These are phyloP conservation scores for Allacma fusca DNA, from an alignment of 2,888 invertebrate genomes.

Conservation along the genomic window DNA sequence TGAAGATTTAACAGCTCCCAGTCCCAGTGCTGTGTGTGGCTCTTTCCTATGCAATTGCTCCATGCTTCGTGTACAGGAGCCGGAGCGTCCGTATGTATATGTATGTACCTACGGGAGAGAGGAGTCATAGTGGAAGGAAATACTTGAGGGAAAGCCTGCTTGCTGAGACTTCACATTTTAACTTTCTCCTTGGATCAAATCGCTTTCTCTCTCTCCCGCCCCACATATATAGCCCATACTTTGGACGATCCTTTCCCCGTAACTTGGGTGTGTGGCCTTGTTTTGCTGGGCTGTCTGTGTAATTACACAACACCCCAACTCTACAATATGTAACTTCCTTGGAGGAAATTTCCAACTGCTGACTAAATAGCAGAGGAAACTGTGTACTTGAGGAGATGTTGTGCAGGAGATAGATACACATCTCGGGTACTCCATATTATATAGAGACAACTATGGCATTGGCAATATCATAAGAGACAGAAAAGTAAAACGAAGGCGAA, in stretches of 20 bases:
- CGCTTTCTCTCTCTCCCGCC: background rate
- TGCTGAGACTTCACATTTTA: background rate
- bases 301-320: background rate
- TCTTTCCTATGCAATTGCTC: too few relatives aligned
- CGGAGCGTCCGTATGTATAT: background rate
- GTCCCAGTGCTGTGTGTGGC: too few relatives aligned
- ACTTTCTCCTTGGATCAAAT: constrained; percentile 3
- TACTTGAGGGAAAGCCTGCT: background rate
- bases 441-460: background rate
- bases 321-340: too few relatives aligned
- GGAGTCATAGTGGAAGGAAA: background rate
- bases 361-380: too few relatives aligned
- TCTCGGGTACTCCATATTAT: background rate
- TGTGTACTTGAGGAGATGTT: too few relatives aligned
- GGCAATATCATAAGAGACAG: background rate
- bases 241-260: background rate
- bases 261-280: constrained; percentile 6
- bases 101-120: background rate
- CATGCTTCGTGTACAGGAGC: background rate
- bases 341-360: too few relatives aligned
- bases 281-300: background rate
- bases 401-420: background rate
- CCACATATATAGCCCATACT: background rate
- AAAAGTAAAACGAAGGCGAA: constrained; percentile 9
- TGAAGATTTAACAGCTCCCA: background rate